Evolutionary conservation across 2,888 invertebrate species (phyloP), one percentile per base, ranked within the genome.

Genomic region (Falcaria lacertinaria): DNA sequence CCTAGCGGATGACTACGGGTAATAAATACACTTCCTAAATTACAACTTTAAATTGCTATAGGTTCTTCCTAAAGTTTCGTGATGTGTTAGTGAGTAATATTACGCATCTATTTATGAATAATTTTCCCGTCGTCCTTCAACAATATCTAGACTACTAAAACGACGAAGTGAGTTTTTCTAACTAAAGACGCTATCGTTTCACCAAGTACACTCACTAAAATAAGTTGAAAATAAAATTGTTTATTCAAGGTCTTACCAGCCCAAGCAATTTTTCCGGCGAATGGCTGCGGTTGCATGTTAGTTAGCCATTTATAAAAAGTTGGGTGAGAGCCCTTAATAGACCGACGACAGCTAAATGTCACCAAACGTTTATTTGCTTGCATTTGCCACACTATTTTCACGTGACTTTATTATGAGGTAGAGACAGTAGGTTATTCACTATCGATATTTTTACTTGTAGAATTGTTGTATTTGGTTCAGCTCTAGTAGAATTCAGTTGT

Each of bases 331-430:
- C 80, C 84, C 81, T 82, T 89, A 86, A 88, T 86, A 88, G 87
- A 69, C 83, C 69, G 88, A 61, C 77, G 89, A 89, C 89, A 87
- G 83, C 73, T 78, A 83, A 87, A 86, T 88, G 89, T 89, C 89
- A 80, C 79, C 74, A 60, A 60, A 51, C 74, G 74, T 80, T 84
- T 87, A 83, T 84, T 81, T 76, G 75, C 72, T 70, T 70, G 74
- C 70, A 56, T 73, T 73, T 61, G 61, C 60, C 61, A 59, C 64
- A 62, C 66, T 74, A 74, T 76, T 74, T 78, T 72, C 54, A 73
- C 64, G 67, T 66, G 52, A 74, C 61, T 75, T 79, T 74, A 74
- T 69, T 71, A 60, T 67, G 48, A 48, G 57, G 48, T 39, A 38
- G 39, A 51, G 48, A 56, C 60, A 55, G 68, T 67, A 54, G n/a